Evolutionary conservation across 2,888 invertebrate species (phyloP).

Genomic region (Tetheella fluctuosa): DNA sequence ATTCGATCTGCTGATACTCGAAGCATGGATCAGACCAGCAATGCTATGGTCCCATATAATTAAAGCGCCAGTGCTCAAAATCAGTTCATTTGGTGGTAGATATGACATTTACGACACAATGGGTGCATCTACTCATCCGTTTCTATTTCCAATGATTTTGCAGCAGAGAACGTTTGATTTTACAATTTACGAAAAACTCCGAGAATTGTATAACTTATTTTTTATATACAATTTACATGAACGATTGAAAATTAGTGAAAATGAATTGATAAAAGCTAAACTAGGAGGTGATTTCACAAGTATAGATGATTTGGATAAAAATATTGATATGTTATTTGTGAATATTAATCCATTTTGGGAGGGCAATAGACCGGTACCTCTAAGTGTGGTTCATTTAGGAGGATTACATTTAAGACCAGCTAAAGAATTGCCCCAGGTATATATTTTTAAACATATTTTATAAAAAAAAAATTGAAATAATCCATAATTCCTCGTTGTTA

Average conservation of each 20-base stretch:
- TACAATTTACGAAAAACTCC: slow-evolving; percentile 33
- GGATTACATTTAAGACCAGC: slow-evolving; percentile 58
- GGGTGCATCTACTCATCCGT: slow-evolving; percentile 46
- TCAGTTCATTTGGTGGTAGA: slow-evolving; percentile 47
- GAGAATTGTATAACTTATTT: slow-evolving; percentile 5
- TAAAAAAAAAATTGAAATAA: no score
- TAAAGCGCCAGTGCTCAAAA: slow-evolving; percentile 42
- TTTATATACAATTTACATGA: slow-evolving; percentile 15
- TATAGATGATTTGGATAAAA: slow-evolving; percentile 24
- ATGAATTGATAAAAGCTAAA: slow-evolving; percentile 31
- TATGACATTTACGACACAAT: slow-evolving; percentile 31
- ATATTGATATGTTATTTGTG: slow-evolving; percentile 55
- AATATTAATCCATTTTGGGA: slow-evolving; percentile 64
- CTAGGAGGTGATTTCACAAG: slow-evolving; percentile 36
- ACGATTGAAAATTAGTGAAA: slow-evolving; percentile 18
- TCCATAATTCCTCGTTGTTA: no score
- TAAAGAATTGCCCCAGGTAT: slow-evolving; percentile 63
- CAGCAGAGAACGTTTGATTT: slow-evolving; percentile 38
- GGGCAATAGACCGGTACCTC: slow-evolving; percentile 59
- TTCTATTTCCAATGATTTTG: slow-evolving; percentile 38
- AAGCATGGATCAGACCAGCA: slow-evolving; percentile 34
- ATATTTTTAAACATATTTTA: not conserved
- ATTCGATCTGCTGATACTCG: slow-evolving; percentile 48
- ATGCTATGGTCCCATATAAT: slow-evolving; percentile 36
- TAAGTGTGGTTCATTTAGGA: slow-evolving; percentile 61